Conservation (phyloP, 2,888 invertebrate species). For the Urechis unicinctus region DNA sequence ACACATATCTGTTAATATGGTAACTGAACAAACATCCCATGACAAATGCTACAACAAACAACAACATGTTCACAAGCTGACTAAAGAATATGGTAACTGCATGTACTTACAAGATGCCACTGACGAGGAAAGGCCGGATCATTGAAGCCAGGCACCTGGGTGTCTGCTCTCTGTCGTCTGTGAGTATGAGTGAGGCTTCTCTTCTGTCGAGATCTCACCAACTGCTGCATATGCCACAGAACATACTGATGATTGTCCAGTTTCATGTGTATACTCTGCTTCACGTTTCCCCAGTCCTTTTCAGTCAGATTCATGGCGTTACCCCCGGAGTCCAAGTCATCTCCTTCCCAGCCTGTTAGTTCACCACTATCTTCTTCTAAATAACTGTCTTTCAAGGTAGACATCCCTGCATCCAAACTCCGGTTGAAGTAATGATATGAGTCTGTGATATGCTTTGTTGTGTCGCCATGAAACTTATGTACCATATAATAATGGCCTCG, state of each 20-base stretch:
- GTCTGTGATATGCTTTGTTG: constrained; percentile 3
- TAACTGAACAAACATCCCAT: neutral
- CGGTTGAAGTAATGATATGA: neutral
- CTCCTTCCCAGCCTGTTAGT: neutral
- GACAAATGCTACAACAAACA: neutral
- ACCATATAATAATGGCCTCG: constrained; percentile 19
- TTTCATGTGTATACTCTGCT: neutral
- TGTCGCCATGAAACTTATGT: constrained; percentile 9
- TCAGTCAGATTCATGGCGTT: neutral
- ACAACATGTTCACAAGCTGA: neutral
- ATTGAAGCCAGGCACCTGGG: constrained; percentile 1
- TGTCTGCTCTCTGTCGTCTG: constrained; percentile 27
- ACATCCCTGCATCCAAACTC: neutral
- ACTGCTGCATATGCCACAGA: constrained; percentile 10
- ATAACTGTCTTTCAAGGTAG: neutral
- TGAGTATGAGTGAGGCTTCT: constrained; percentile 5
- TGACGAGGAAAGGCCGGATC: constrained; percentile 28
- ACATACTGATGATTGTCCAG: constrained; percentile 4
- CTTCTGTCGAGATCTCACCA: constrained; percentile 2
- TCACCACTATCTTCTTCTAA: neutral
- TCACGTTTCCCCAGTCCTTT: constrained; percentile 1
- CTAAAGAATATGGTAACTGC: neutral
- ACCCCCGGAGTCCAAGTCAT: neutral
- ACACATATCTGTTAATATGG: neutral
- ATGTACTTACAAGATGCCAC: constrained; percentile 44